Base-by-base conservation (phyloP, 2,888 invertebrate genomes). In the Ceramica pisi region DNA sequence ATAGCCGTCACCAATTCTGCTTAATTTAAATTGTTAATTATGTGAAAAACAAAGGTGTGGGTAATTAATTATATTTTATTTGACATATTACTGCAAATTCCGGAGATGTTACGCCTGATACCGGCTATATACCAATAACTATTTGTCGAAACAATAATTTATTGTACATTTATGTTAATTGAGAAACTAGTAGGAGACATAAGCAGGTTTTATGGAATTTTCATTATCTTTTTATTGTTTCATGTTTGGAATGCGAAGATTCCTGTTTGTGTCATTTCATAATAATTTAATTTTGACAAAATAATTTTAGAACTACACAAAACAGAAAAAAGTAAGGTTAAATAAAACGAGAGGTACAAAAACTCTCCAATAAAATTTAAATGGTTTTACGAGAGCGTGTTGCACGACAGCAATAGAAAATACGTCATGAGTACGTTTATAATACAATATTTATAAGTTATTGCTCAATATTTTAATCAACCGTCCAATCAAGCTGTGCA, bases 81-180 rank as follows among this genome's bases (percentile, higher is more conserved):
- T 84, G 74, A 78, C 75, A 84, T 76, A 81, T 92, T 87, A 88
- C 88, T 89, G 91, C 93, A 90, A 93, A 93, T 91, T 89, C 90
- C 86, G 78, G 64, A 87, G 88, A 90, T 90, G 84, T 82, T 81
- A 85, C 90, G 89, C 89, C 86, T 84, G 82, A 87, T 87, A 88
- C 82, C 83, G 69, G 89, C 85, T 88, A 87, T 87, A 91, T 89
- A 87, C 90, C 86, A 92, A 94, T 93, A 94, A 92, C 92, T 92
- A 95, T 95, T 95, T 94, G 95, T 94, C 94, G 91, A 92, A 92
- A 92, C 88, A 90, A 89, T 93, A 94, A 95, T 95, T 94, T 95
- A 95, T 93, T 83, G 82, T 81, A 75, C 84, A 86, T 91, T 92
- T 94, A 95, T 95, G 94, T 84, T 88, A 94, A 94, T 94, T 71